phyloP scores from a whole-genome alignment of 2,797 vertebrate species.

The Brachyalestes nurse region DNA sequence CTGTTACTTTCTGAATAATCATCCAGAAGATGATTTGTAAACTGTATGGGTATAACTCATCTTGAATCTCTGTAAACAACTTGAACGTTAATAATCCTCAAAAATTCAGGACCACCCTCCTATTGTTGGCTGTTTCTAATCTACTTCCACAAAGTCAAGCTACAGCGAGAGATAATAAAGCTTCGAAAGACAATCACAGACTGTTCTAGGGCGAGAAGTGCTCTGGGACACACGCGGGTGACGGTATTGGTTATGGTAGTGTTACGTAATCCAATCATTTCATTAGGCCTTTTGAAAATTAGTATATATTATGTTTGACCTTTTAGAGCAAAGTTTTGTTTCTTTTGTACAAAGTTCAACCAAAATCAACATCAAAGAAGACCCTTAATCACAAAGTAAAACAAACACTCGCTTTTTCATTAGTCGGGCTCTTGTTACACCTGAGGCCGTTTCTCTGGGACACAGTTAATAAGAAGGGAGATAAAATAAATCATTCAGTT shows the following conservation, averaged over 20 bases:
- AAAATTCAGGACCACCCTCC: background rate
- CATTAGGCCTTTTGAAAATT: constrained; percentile 13
- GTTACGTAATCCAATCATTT: constrained; percentile 24
- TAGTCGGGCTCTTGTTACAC: constrained; percentile 35
- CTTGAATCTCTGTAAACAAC: background rate
- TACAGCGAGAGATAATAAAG: background rate
- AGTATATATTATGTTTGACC: constrained; percentile 31
- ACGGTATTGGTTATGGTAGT: background rate
- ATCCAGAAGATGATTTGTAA: background rate
- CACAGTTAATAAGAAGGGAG: constrained; percentile 6
- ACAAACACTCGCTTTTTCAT: constrained; percentile 45
- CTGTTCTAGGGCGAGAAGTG: background rate
- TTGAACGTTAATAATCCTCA: background rate
- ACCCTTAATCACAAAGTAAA: constrained; percentile 39
- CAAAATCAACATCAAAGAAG: constrained; percentile 44
- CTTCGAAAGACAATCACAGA: background rate
- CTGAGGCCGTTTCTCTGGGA: constrained; percentile 42
- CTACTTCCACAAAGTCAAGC: background rate
- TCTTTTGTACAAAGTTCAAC: constrained; percentile 27
- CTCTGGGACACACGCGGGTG: background rate
- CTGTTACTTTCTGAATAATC: background rate
- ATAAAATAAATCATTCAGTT: constrained; percentile 41
- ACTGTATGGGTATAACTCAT: background rate
- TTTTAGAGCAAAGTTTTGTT: constrained; percentile 31
- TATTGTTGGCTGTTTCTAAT: background rate